Base-by-base conservation (phyloP, 64 coral and sea anemone species). In the Porites australiensis region DNA sequence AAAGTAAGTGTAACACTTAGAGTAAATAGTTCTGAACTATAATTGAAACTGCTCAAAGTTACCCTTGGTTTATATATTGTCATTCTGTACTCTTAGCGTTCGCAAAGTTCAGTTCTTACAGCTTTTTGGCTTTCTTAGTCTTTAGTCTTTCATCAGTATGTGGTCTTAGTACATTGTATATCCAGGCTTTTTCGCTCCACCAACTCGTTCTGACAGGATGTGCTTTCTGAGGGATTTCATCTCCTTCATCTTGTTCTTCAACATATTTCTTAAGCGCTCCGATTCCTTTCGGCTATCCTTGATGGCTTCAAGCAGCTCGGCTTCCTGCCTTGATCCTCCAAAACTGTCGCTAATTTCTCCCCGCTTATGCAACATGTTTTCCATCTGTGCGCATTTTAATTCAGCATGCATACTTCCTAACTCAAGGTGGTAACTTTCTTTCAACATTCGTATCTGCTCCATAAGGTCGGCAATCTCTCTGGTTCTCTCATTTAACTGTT, bases 391-490 rank as follows among this genome's bases (percentile, higher is more conserved):
- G 58, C 95, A 97, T 57, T 91, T 97, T 0, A 97, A 82, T 3
- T 97, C 95, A 22, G 92, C 95, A 20, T 94, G 95, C 47, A 97
- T 18, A 74, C 92, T 97, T 2, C 92, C 95, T 44, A 97, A 66
- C 50, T 97, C 95, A 3, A 97, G 69, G 10, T 94, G 88, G 13
- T 97, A 97, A n/a, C 95, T 97, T 45, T 97, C 95, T 13, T 97
- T 97, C 2, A 97, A 69, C 8, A 97, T 57, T 70, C 86, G 82
- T 66, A 98, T 89, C 44, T 98, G 96, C 70, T 92, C 93, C 77
- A 95, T 98, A 5, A 98, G 58, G 27, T 89, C 93, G 13, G 94
- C 61, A 64, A 98, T 98, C 9, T 98, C 93, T 45, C 70, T 88
- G 6, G 87, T 89, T 57, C 96, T 43, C 16, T 95, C 96, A 18